Percentiles rank a stretch among this genome's conserved stretches.
Conservation (phyloP, 2,888 invertebrate genomes). For the Euplexia lucipara region DNA sequence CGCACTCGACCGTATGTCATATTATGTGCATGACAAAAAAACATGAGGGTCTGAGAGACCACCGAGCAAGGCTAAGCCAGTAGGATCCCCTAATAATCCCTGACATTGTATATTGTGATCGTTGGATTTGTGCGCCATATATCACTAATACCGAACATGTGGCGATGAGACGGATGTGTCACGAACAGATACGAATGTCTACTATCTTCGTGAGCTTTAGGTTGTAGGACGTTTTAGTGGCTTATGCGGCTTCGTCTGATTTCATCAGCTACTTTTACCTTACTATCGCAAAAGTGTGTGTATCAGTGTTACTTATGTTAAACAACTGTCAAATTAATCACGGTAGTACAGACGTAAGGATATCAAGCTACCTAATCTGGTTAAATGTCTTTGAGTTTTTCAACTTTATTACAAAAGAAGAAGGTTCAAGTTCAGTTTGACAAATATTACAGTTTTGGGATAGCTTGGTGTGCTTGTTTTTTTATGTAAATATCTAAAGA, state of each 20-base stretch:
- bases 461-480: too few species aligned
- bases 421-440: too few species aligned
- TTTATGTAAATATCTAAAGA: too few species aligned
- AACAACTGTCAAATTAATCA: too few species aligned
- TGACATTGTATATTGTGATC: slow-evolving; percentile 87
- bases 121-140: slow-evolving; percentile 83
- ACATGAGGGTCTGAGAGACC: slow-evolving; percentile 84
- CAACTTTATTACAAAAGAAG: too few species aligned
- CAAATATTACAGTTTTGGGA: too few species aligned
- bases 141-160: slow-evolving; percentile 87
- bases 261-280: neutral
- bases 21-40: slow-evolving; percentile 74
- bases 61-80: slow-evolving; percentile 84
- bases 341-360: too few species aligned
- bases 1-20: slow-evolving; percentile 80
- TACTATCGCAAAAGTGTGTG: neutral
- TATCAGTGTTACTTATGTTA: neutral
- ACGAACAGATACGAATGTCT: slow-evolving; percentile 55
- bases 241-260: neutral
- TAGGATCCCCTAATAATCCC: slow-evolving; percentile 85
- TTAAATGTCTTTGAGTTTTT: too few species aligned
- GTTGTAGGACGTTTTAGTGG: slow-evolving; percentile 21
- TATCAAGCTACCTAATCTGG: too few species aligned
- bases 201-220: slow-evolving; percentile 32
- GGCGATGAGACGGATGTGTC: slow-evolving; percentile 75